Percentiles rank a stretch among this genome's conserved stretches.
These are phyloP conservation scores for Drosophila nasuta DNA, from an alignment of 1,140 invertebrate species.

Conservation along the genomic window DNA sequence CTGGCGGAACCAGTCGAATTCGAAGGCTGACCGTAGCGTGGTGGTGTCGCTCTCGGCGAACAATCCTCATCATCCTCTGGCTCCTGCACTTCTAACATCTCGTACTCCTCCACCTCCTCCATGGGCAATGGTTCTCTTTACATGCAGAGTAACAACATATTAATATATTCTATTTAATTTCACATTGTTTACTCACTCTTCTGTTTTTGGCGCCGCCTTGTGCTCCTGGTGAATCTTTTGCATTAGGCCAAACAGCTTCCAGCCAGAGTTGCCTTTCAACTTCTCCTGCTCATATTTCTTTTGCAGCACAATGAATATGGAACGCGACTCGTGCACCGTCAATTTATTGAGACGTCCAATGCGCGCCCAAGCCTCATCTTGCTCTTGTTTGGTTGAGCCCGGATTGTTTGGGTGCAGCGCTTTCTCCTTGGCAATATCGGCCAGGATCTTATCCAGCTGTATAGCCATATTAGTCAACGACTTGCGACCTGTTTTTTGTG, in stretches of 20 bases:
- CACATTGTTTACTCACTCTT: constrained; percentile 64
- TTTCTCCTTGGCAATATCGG: constrained; percentile 77
- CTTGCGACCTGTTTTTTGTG: constrained; percentile 59
- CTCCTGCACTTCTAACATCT: constrained; percentile 81
- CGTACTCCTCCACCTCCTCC: constrained; percentile 80
- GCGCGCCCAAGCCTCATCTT: constrained; percentile 78
- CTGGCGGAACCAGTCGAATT: constrained; percentile 67
- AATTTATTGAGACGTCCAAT: constrained; percentile 79
- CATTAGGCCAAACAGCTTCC: constrained; percentile 80
- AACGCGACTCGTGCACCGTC: constrained; percentile 79
- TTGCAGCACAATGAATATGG: constrained; percentile 80
- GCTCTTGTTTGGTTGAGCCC: constrained; percentile 68
- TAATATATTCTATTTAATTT: too few species aligned
- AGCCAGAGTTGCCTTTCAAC: constrained; percentile 68
- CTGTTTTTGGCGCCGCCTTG: constrained; percentile 53
- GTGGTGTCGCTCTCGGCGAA: constrained; percentile 7
- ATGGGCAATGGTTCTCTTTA: constrained; percentile 58
- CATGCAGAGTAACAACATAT: not conserved
- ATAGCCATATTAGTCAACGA: constrained; percentile 80
- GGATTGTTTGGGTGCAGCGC: constrained; percentile 77
- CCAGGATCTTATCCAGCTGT: constrained; percentile 79
- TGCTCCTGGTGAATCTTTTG: constrained; percentile 76
- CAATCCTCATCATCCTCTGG: constrained; percentile 72
- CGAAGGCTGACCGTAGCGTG: constrained; percentile 42
- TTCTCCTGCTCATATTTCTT: constrained; percentile 83